Base-by-base conservation (phyloP, 2,797 vertebrate genomes). In the Urophycis tenuis region DNA sequence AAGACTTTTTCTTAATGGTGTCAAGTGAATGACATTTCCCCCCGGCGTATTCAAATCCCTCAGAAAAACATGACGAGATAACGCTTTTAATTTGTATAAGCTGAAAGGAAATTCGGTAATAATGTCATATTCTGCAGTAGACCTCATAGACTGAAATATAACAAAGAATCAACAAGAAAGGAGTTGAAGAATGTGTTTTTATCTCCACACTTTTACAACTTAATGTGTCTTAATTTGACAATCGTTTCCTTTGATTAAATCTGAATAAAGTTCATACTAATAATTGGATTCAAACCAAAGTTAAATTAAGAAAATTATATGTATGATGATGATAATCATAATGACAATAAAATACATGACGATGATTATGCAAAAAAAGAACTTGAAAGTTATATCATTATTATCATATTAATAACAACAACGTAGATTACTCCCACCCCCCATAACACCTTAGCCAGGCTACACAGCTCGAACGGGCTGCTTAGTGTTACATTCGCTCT, bases 21-120 rank as follows among this genome's bases (percentile, higher is more conserved):
- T 89, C 80, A 83, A 85, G 85, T 79, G 75, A 90, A 90, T 88
- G 79, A 81, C 79, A 81, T 82, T 80, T 76, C 77, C 78, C 77
- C 78, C 71, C 14, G 7, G 32, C 72, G 49, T 81, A 88, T 83
- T 83, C 76, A 81, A 85, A 88, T 84, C 80, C 85, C 49, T 64
- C 60, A 79, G 29, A 29, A 60, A 81, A 86, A 87, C 81, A 85
- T 83, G 81, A 80, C 19, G 74, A 82, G 89, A 91, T 92, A 90
- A 89, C 81, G 82, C 75, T 86, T 89, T 85, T 85, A 76, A 91
- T 92, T 91, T 14, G 15, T 74, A 91, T 88, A 86, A 86, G 80
- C 78, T 79, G 71, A 76, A 83, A 76, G 72, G 35, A 73, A 81
- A 82, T 84, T 70, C 86, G 71, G 72, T 81, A 30, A 79, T 79